Base-by-base conservation (phyloP, 1,140 invertebrate genomes). In the Atta texana region DNA sequence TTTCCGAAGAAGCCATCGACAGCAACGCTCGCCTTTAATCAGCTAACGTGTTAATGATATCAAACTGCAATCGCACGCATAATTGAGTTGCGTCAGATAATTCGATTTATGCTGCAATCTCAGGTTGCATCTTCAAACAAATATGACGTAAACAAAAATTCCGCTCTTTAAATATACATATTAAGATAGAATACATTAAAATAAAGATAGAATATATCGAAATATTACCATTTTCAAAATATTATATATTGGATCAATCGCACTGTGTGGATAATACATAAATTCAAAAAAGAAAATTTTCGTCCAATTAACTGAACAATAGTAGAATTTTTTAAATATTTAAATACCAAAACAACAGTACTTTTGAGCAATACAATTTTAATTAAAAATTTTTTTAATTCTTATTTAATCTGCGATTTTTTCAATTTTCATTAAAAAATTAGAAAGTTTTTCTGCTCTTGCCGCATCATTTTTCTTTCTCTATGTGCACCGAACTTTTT, bases 1-100 rank as follows among this genome's bases (percentile, higher is more conserved):
- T 84, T 84, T 28, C 39, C 39, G 24, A 39, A 44, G 34, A 61
- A 18, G 53, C 12, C 28, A 21, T 14, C 68, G 24, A 74, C 51
- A 82, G 63, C 69, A 69, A 51, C 51, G 14, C 5, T 12, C 12
- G 53, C 18, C 39, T 61, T 74, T 84, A 84, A 84, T 61, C 69
- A 59, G 66, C 55, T 84, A 84, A 63, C 61, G 44, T 84, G 77
- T 87, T 90, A 89, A 89, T 82, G 86, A 89, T 63, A 78, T 90
- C 78, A 69, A 39, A 75, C 44, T 66, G 59, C 85, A 87, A 90
- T 89, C 71, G 88, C 59, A 77, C 63, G 88, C 80, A 68, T 76
- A 89, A 87, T 89, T 89, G 61, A 87, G 34, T 53, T 28, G 81
- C 53, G 77, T 53, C 59, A 51, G 85, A 84, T 87, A 90, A 90